Evolutionary conservation across 2,888 invertebrate species (phyloP).

Genomic region (Gerris lacustris): DNA sequence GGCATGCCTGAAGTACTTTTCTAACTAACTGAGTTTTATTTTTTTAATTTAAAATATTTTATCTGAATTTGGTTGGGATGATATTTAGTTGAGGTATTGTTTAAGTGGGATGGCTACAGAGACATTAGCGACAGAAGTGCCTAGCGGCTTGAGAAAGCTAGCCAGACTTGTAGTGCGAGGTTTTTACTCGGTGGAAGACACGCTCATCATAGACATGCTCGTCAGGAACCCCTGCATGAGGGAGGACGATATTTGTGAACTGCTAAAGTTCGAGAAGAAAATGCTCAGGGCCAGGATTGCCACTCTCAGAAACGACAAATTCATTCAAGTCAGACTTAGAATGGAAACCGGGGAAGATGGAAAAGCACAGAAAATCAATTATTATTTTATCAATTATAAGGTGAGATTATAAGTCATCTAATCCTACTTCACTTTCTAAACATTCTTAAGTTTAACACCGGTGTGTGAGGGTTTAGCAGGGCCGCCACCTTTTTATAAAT

Average conservation of each 20-base stretch:
- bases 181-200: conserved; percentile 88
- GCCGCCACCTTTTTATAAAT: no score
- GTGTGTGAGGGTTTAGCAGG: no score
- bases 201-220: conserved; percentile 87
- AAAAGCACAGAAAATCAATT: conserved; percentile 89
- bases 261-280: conserved; percentile 85
- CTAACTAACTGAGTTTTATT: no score
- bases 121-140: conserved; percentile 76
- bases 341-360: conserved; percentile 93
- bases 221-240: conserved; percentile 93
- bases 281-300: conserved; percentile 80
- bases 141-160: conserved; percentile 81
- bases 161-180: conserved; percentile 83
- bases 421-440: not conserved
- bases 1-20: no score
- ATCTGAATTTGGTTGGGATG: no score
- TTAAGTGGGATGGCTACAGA: conserved; percentile 39
- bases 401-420: conserved; percentile 33
- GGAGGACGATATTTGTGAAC: conserved; percentile 79
- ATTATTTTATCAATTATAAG: conserved; percentile 94
- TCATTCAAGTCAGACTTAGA: conserved; percentile 78
- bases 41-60: no score
- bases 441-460: not conserved
- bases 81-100: no score
- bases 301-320: conserved; percentile 79